Evolutionary conservation across 2,797 vertebrate genomes (phyloP).

Genomic region (Sebastes hopkinsi): DNA sequence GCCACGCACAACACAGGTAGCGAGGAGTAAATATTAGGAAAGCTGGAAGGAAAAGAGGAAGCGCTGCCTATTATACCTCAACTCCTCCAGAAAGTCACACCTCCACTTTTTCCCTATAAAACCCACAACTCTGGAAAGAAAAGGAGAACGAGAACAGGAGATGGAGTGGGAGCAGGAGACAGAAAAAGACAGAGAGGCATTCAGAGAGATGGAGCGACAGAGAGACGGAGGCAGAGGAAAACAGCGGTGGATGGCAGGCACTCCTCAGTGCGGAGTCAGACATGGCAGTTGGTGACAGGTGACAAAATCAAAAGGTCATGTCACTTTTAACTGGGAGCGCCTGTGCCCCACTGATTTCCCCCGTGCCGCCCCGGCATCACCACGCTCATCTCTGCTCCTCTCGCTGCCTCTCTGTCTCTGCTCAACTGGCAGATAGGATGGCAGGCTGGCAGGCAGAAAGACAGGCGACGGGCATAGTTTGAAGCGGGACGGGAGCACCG

Average conservation of each 20-base stretch:
- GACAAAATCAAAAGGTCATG: slow-evolving; percentile 98
- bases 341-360: slow-evolving; percentile 97
- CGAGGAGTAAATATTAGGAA: slow-evolving; percentile 68
- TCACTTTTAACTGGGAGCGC: slow-evolving; percentile 97
- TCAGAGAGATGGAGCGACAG: slow-evolving; percentile 66
- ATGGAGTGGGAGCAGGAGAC: slow-evolving; percentile 74
- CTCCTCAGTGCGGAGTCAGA: slow-evolving; percentile 79
- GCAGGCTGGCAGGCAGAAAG: slow-evolving; percentile 79
- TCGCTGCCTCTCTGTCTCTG: slow-evolving; percentile 72
- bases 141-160: slow-evolving; percentile 71
- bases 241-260: slow-evolving; percentile 75
- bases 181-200: slow-evolving; percentile 73
- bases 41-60: slow-evolving; percentile 60
- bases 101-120: slow-evolving; percentile 57
- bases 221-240: slow-evolving; percentile 64
- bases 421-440: slow-evolving; percentile 81
- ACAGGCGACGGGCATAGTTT: slow-evolving; percentile 79
- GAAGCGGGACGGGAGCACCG: slow-evolving; percentile 81
- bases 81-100: slow-evolving; percentile 69
- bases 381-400: slow-evolving; percentile 67
- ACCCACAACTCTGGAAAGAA: slow-evolving; percentile 60
- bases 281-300: slow-evolving; percentile 93
- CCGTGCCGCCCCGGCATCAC: slow-evolving; percentile 82
- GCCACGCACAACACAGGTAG: slow-evolving; percentile 60
- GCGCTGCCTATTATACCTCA: slow-evolving; percentile 69